Conservation (phyloP, 1,140 invertebrate species). For the Psix sp. region DNA sequence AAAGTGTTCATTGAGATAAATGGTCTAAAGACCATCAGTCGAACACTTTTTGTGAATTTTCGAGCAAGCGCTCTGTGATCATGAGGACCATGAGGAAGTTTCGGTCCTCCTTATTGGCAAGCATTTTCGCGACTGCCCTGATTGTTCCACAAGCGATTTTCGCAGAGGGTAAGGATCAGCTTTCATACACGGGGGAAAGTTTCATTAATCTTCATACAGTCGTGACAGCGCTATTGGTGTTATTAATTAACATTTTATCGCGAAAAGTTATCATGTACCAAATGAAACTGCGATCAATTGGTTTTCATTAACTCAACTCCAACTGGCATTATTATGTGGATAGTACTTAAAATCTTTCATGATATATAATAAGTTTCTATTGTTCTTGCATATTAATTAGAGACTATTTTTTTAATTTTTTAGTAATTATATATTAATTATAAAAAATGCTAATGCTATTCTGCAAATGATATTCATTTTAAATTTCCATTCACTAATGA, state of each 20-base stretch:
- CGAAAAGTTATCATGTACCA: not conserved
- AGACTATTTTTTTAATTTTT: no score
- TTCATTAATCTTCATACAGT: conserved; percentile 43
- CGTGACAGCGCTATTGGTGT: conserved; percentile 28
- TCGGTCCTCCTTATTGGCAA: conserved; percentile 65
- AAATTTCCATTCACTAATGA: not conserved
- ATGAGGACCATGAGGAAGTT: conserved; percentile 65
- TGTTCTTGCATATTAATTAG: no score
- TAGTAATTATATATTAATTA: no score
- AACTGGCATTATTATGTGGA: no score
- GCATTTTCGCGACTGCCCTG: conserved; percentile 63
- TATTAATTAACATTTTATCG: conserved; percentile 22
- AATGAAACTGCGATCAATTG: conserved; percentile 1
- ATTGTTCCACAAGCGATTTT: conserved; percentile 61
- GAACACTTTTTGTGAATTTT: conserved; percentile 22
- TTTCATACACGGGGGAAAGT: conserved; percentile 57
- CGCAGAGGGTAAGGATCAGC: conserved; percentile 70
- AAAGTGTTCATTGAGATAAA: conserved; percentile 2
- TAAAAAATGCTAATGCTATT: not conserved
- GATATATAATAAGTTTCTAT: no score
- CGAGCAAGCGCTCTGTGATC: conserved; percentile 45
- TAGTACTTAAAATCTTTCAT: no score
- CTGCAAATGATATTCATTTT: not conserved
- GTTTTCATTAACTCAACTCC: not conserved
- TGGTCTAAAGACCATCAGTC: conserved; percentile 3